Evolutionary conservation across 2,797 vertebrate genomes (phyloP), one percentile per base, ranked within the genome.

Genomic region (Atherinosoma microstoma): DNA sequence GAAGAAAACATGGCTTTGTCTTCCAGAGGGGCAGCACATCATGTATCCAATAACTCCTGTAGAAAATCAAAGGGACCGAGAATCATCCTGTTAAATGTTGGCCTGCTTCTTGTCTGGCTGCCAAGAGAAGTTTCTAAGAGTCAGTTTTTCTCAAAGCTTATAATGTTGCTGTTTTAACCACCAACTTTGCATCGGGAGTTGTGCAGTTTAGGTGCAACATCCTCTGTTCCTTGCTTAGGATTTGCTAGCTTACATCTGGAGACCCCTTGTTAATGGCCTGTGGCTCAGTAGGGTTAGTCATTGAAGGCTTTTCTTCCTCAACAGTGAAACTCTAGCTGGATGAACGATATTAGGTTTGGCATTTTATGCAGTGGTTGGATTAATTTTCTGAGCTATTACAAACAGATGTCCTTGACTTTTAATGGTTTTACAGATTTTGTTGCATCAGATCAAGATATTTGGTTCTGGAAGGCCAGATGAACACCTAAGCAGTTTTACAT

Each of bases 1-100:
- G 38, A 85, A 88, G 88, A 89, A 69, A 78, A 78, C 80, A 80
- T 80, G 78, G 83, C 81, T 90, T 90, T 85, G 86, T 91, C 79
- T 86, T 73, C 61, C 73, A 77, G 73, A n/a, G 64, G 57, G 79
- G 71, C 65, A 1, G 34, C 30, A 29, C 80, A 59, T 87, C 68
- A 67, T 74, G 70, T 49, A 72, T 83, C 76, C 47, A 78, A 78
- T 87, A 78, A 86, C 75, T 65, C 24, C 12, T 35, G 70, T 60
- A 75, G 61, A 79, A 82, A 82, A 71, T 87, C 76, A 82, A 83
- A 78, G 76, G 8, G 36, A 61, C 29, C 22, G 38, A 70, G 72
- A 32, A 56, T 75, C 30, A 1, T 29, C 42, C 42, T 18, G 15
- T 69, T 68, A 57, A 40, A 45, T 54, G 56, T 45, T 62, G 64